Conservation (phyloP, 2,113 vertebrate species). For the Channa argus region DNA sequence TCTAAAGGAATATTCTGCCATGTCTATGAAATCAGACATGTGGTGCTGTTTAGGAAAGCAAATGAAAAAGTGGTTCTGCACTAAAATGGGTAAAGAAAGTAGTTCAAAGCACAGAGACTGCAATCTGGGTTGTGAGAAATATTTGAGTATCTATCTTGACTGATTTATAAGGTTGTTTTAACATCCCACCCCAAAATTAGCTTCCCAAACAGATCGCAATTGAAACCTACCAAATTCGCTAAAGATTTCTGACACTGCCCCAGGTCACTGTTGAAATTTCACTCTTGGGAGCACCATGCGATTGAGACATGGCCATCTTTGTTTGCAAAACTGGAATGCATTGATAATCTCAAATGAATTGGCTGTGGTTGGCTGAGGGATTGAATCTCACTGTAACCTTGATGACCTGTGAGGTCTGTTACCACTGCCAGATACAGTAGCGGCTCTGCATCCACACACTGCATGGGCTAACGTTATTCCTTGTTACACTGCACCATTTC, state of each 20-base stretch:
- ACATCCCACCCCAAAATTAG: conserved; percentile 17
- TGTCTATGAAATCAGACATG: neutral
- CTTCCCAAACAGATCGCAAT: conserved; percentile 44
- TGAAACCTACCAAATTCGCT: conserved; percentile 36
- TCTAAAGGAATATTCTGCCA: neutral
- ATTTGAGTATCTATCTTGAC: conserved; percentile 26
- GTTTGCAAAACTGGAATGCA: no score
- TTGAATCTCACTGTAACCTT: conserved; percentile 28
- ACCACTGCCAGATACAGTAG: conserved; percentile 8
- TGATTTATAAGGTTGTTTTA: conserved; percentile 56
- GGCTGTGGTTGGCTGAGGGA: neutral
- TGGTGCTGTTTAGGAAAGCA: conserved; percentile 19
- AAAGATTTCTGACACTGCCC: conserved; percentile 23
- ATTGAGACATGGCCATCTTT: neutral
- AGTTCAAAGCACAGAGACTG: conserved; percentile 15
- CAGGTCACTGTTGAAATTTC: conserved; percentile 15
- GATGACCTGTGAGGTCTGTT: conserved; percentile 9
- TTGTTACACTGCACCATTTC: conserved; percentile 45
- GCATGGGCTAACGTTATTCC: conserved; percentile 21
- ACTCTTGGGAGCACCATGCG: neutral
- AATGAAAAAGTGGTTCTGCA: conserved; percentile 9
- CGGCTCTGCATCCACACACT: conserved; percentile 8
- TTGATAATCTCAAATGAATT: no score
- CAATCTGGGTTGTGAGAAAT: conserved; percentile 27
- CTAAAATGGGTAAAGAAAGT: neutral